Evolutionary conservation across 64 coral and sea anemone genomes (phyloP), one percentile per base, ranked within the genome.

Genomic region (Dendrophyllia cribrosa): DNA sequence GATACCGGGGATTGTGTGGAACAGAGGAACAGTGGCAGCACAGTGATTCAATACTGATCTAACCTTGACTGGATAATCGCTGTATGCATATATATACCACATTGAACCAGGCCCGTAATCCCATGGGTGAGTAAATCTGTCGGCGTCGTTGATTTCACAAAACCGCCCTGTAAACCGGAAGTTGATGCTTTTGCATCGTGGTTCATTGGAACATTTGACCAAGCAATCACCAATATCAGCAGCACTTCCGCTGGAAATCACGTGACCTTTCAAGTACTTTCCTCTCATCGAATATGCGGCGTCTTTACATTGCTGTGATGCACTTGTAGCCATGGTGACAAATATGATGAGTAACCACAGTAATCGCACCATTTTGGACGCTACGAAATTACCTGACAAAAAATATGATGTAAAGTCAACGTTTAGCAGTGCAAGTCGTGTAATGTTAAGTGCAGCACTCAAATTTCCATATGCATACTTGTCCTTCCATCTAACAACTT

Each of bases 171-270:
- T 19, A 52, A 76, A 76, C 46, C 74, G 48, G 48, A 51, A 76
- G 46, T 76, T 76, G 20, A 76, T 76, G 48, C 74, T 76, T 8
- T 76, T 76, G 20, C 74, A 76, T 15, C 74, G 45, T 7, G 49
- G 48, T 8, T 76, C 46, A 76, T 50, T 50, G 43, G 74, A 51
- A 52, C 74, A 76, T 50, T 51, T 51, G 46, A 76, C 15, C 48
- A 76, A 76, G 17, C 74, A 76, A 14, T 76, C 74, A 51, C 74
- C 74, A 10, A 76, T 51, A 6, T 50, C 5, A 51, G 46, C 48
- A 51, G 19, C 16, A 76, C 74, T 76, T 76, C 74, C 74, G 15
- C 46, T 76, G 1, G 46, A 51, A 17, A 23, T 51, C 5, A 53
- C 74, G 45, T 51, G 74, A 76, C 74, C 74, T 51, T 48, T 76